Evolutionary conservation across 2,113 vertebrate genomes (phyloP).

Genomic region (Rhipidura dahli): DNA sequence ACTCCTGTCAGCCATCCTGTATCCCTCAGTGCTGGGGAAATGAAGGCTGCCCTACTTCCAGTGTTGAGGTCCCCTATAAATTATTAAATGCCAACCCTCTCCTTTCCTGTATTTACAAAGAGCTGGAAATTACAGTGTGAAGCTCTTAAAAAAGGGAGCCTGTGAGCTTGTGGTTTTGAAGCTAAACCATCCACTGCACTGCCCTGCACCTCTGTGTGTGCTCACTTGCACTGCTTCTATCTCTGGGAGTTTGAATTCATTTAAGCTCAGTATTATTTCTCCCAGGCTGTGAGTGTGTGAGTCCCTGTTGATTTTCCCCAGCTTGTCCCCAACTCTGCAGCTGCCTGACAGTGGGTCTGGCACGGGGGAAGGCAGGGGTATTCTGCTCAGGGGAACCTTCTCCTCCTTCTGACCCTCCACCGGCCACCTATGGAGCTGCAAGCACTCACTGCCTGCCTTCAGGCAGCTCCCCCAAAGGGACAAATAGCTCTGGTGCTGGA

Average conservation of each 20-base stretch:
- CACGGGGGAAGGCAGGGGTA: not conserved
- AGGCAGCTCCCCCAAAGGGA: not conserved
- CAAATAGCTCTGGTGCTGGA: not conserved
- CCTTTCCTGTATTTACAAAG: not conserved
- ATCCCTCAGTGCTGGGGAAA: not conserved
- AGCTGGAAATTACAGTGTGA: not conserved
- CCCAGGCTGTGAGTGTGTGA: not conserved
- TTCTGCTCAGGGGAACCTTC: not conserved
- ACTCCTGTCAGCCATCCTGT: not conserved
- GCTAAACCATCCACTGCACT: not conserved
- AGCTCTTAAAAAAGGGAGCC: not conserved
- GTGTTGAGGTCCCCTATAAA: not conserved
- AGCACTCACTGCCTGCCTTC: not conserved
- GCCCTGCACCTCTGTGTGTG: not conserved
- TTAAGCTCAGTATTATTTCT: not conserved
- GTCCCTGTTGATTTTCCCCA: not conserved
- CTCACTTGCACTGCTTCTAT: not conserved
- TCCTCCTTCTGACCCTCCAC: not conserved
- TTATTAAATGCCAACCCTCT: not conserved
- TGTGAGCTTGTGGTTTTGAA: not conserved
- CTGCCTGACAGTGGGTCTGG: not conserved
- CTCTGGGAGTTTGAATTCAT: not conserved
- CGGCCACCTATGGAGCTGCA: not conserved
- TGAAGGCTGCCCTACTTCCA: constrained; percentile 22
- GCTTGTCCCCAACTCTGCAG: not conserved